phyloP scores from a whole-genome alignment of 2,113 vertebrate genomes.

The Salvelinus sp. region DNA sequence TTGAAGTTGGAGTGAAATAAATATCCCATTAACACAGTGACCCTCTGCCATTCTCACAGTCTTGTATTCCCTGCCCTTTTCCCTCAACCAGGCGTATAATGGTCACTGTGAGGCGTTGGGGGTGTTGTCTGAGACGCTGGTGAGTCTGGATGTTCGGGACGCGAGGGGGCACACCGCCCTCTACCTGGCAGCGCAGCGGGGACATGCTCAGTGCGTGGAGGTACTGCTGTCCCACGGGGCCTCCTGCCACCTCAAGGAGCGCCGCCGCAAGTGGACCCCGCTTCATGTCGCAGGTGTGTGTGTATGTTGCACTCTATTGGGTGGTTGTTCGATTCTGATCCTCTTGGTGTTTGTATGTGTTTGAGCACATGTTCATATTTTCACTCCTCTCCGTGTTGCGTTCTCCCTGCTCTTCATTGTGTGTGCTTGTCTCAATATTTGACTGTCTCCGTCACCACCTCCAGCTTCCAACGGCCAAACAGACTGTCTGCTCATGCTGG shows the following conservation, averaged over 20 bases:
- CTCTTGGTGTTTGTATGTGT: too few relatives aligned
- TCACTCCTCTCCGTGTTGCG: neutral
- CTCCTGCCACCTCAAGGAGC: constrained; percentile 85
- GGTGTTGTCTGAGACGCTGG: constrained; percentile 90
- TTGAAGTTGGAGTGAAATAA: too few relatives aligned
- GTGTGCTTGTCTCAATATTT: neutral
- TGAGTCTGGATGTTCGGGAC: constrained; percentile 92
- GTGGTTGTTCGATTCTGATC: too few relatives aligned
- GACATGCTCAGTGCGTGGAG: constrained; percentile 85
- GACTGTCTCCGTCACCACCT: neutral
- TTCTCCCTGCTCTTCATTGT: neutral
- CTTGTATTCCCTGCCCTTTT: constrained; percentile 76
- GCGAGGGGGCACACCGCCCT: constrained; percentile 85
- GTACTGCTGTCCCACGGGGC: constrained; percentile 89
- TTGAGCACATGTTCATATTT: neutral
- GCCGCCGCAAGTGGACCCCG: constrained; percentile 84
- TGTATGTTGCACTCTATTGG: neutral
- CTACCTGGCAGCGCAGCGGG: constrained; percentile 86
- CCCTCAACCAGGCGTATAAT: constrained; percentile 83
- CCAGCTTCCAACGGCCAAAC: constrained; percentile 89
- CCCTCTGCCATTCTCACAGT: too few relatives aligned
- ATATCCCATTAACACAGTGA: too few relatives aligned
- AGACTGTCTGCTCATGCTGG: constrained; percentile 90
- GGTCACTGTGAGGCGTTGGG: constrained; percentile 93
- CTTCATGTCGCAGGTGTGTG: constrained; percentile 86